A percentile compares a stretch with the other conserved stretches of the same genome.
These are phyloP conservation scores for Nesometra sesokonis DNA, from an alignment of 35 echinoderm and acorn worm genomes.

Conservation along the genomic window DNA sequence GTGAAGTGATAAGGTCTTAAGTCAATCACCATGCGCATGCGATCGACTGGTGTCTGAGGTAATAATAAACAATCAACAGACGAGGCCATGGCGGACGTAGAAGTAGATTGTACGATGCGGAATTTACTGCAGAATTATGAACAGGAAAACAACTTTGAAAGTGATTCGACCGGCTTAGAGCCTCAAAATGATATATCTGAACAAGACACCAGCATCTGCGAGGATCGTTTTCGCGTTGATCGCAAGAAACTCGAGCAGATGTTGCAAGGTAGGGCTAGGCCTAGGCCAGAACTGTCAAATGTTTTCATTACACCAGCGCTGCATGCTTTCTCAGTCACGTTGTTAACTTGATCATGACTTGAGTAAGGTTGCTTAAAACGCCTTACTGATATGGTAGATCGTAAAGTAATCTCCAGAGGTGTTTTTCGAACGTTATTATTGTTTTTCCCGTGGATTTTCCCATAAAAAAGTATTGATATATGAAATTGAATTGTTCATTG, in stretches of 20 bases:
- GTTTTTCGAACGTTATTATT: too few relatives aligned
- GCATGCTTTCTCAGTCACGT: too few relatives aligned
- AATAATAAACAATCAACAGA: not conserved
- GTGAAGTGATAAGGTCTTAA: not conserved
- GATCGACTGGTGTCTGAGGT: not conserved
- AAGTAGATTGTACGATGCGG: not conserved
- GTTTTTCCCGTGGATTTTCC: too few relatives aligned
- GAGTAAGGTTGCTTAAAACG: too few relatives aligned
- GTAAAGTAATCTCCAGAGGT: too few relatives aligned
- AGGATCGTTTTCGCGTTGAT: constrained; percentile 91
- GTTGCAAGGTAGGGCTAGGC: constrained; percentile 10
- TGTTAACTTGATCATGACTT: too few relatives aligned
- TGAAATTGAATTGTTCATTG: too few relatives aligned
- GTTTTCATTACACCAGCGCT: not conserved
- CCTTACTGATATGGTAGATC: too few relatives aligned
- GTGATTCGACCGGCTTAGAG: not conserved
- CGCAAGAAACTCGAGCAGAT: constrained; percentile 93
- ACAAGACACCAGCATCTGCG: constrained; percentile 56
- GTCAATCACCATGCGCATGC: not conserved
- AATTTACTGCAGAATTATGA: not conserved
- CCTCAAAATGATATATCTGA: not conserved
- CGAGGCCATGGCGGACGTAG: not conserved
- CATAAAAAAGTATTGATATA: too few relatives aligned
- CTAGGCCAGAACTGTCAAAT: not conserved
- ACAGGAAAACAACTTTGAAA: not conserved